Evolutionary conservation across 2,888 invertebrate species (phyloP), one percentile per base, ranked within the genome.

Genomic region (Uropetala carovei): DNA sequence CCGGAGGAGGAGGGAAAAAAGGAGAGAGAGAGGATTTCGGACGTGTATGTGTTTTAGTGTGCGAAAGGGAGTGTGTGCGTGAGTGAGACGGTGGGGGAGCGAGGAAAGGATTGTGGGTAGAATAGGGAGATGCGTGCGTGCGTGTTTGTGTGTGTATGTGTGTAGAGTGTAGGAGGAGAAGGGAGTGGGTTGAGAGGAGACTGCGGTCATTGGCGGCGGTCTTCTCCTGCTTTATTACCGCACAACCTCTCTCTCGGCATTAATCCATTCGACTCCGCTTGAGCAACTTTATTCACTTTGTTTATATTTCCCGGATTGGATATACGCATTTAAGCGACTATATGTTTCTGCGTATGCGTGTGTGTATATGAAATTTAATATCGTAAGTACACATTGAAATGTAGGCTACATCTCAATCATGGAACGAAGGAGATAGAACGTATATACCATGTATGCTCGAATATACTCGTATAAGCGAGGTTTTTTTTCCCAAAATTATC

Each of bases 201-300:
- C 8, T 16, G 64, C 64, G 68, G 68, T 68, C 68, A 68, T 68
- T 68, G 68, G 75, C 75, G 75, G 75, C 22, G 68, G 22, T 75
- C 22, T 27, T 22, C 75, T 75, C 43, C 75, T 75, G 68, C 68
- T 68, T 68, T 68, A 64, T 64, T n/a, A n/a, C 64, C 64, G 64
- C 64, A 43, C 43, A 3, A 43, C 43, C 43, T 64, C 64, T n/a
- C 16, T 68, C n/a, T 8, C 64, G 18, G 64, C 43, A 1, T 43
- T 5, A 43, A 43, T 5, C 43, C 64, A 64, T 43, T 43, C 43
- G 43, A 5, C 68, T n/a, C 68, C 75, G 13, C 16, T 75, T 27
- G 13, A 22, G 22, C 27, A 13, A 75, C 75, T 27, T 75, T 27
- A 27, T 75, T 27, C 75, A n/a, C n/a, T 68, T 68, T 22, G 68